These are phyloP conservation scores for Phacellophora camtschatica DNA, from an alignment of 30 jellyfish, hydroid and myxozoan species.

Conservation along the genomic window DNA sequence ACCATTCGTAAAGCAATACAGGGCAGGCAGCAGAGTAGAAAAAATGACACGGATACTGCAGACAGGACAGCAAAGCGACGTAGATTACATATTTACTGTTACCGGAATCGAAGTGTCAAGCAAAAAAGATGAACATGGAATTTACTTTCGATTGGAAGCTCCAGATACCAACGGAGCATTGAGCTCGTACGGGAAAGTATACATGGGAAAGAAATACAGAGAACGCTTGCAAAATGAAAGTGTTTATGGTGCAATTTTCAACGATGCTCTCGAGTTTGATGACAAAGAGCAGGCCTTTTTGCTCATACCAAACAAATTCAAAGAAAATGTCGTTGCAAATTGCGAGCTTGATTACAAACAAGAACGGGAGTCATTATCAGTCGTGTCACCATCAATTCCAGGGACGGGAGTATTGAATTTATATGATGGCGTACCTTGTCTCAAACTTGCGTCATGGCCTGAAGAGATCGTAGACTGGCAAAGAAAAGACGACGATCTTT, in stretches of 20 bases:
- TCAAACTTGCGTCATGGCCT: neutral
- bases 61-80: neutral
- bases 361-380: neutral
- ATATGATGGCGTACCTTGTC: neutral
- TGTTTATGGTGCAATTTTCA: neutral
- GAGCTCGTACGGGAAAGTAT: neutral
- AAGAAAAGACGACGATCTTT: neutral
- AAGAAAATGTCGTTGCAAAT: neutral
- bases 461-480: neutral
- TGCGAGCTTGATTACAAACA: neutral
- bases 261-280: neutral
- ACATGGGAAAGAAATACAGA: neutral
- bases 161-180: neutral
- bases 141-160: no score
- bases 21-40: neutral
- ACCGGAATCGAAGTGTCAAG: neutral
- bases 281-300: neutral
- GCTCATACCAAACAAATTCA: neutral
- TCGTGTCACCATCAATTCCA: neutral
- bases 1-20: neutral
- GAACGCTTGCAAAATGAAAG: neutral
- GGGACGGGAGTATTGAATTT: neutral
- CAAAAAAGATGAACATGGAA: no score
- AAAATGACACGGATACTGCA: neutral
- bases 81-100: neutral